Evolutionary conservation across 2,888 invertebrate genomes (phyloP).

Genomic region (Cerastis rubricosa): DNA sequence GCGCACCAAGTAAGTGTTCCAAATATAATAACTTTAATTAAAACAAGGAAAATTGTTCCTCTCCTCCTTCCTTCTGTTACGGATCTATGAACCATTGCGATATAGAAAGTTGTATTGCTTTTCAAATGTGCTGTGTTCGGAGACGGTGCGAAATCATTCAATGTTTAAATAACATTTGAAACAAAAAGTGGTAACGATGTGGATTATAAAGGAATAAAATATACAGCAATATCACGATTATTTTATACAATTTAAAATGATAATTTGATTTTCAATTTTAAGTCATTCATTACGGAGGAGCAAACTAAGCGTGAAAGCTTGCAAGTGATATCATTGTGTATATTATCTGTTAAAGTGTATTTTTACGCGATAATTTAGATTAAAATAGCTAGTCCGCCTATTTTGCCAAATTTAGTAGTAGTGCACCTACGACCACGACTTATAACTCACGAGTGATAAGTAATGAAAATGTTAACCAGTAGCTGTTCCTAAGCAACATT

Average conservation of each 20-base stretch:
- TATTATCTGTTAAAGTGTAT: neutral
- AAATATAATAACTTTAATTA: constrained; percentile 24
- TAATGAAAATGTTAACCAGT: neutral
- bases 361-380: neutral
- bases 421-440: neutral
- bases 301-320: neutral
- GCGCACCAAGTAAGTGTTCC: constrained; percentile 7
- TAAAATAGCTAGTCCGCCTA: neutral
- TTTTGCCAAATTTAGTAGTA: neutral
- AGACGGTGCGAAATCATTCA: neutral
- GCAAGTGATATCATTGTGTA: neutral
- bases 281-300: neutral
- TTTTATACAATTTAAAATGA: neutral
- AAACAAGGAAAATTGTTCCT: constrained; percentile 4
- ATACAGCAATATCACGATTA: neutral
- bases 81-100: constrained; percentile 13
- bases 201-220: neutral
- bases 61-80: neutral
- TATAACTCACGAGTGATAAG: neutral
- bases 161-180: constrained; percentile 53
- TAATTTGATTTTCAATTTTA: neutral
- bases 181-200: constrained; percentile 12
- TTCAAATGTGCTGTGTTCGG: neutral
- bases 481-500: neutral
- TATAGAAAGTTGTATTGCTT: neutral